Evolutionary conservation across 1,140 invertebrate species (phyloP).

Genomic region (Carcinoscorpius rotundicauda): DNA sequence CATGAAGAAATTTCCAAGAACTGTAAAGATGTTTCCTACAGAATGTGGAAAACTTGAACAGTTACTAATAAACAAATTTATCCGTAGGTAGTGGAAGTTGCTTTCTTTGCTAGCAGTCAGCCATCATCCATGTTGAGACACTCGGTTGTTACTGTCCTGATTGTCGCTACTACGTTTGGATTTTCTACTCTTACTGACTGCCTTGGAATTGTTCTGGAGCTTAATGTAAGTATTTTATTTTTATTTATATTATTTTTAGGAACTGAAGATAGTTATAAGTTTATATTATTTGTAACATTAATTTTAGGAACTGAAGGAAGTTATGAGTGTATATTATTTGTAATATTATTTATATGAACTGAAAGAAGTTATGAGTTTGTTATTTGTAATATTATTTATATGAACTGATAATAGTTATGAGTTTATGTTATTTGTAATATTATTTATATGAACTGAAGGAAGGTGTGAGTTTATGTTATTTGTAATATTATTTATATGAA

Average conservation of each 20-base stretch:
- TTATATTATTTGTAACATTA: too few relatives aligned
- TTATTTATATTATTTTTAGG: not conserved
- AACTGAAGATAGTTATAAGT: too few relatives aligned
- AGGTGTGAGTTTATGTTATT: too few relatives aligned
- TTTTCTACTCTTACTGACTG: slow-evolving; percentile 77
- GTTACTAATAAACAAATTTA: not conserved
- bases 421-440: too few relatives aligned
- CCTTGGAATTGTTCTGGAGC: slow-evolving; percentile 66
- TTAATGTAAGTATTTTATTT: slow-evolving; percentile 51
- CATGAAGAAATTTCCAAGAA: not conserved
- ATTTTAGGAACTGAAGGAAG: too few relatives aligned
- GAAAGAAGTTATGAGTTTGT: too few relatives aligned
- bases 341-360: too few relatives aligned
- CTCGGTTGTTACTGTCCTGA: slow-evolving; percentile 53
- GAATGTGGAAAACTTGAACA: not conserved
- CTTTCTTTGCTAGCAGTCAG: slow-evolving; percentile 36
- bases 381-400: too few relatives aligned
- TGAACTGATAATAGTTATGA: too few relatives aligned
- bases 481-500: too few relatives aligned
- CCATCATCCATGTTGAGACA: slow-evolving; percentile 41
- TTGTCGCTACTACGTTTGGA: slow-evolving; percentile 54
- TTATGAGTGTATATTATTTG: too few relatives aligned
- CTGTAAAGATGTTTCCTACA: not conserved
- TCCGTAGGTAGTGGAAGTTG: slow-evolving; percentile 35
- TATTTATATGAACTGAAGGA: too few relatives aligned